Conservation (phyloP, 1,140 invertebrate genomes). For the Oreohelix idahoensis region DNA sequence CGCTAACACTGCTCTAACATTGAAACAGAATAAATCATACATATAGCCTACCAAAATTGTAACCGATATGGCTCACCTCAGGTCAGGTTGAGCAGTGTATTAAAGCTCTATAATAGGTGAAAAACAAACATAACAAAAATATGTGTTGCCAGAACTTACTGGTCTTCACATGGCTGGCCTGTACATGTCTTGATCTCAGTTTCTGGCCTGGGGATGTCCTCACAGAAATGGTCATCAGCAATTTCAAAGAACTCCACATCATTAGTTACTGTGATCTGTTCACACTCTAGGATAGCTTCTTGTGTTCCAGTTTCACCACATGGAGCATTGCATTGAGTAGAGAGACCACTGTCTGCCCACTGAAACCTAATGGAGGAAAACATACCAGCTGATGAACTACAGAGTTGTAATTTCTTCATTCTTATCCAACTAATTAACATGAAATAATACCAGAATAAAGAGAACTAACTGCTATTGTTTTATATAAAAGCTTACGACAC, state of each 20-base stretch:
- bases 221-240: neutral
- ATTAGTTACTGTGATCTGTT: neutral
- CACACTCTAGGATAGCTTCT: neutral
- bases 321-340: neutral
- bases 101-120: no score
- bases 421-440: no score
- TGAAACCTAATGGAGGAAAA: neutral
- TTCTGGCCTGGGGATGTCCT: constrained; percentile 4
- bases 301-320: constrained; percentile 7
- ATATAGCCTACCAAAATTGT: no score
- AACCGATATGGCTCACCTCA: no score
- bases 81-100: no score
- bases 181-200: neutral
- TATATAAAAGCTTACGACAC: no score
- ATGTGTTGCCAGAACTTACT: neutral
- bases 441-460: no score
- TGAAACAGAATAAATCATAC: no score
- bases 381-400: neutral
- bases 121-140: no score
- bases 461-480: no score
- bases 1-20: no score
- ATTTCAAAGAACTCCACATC: neutral
- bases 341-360: neutral
- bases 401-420: no score
- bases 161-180: neutral